A percentile compares a stretch with the other conserved stretches of the same genome.
These are phyloP conservation scores for Eumerus sabulonum DNA, from an alignment of 2,888 invertebrate species.

Conservation along the genomic window DNA sequence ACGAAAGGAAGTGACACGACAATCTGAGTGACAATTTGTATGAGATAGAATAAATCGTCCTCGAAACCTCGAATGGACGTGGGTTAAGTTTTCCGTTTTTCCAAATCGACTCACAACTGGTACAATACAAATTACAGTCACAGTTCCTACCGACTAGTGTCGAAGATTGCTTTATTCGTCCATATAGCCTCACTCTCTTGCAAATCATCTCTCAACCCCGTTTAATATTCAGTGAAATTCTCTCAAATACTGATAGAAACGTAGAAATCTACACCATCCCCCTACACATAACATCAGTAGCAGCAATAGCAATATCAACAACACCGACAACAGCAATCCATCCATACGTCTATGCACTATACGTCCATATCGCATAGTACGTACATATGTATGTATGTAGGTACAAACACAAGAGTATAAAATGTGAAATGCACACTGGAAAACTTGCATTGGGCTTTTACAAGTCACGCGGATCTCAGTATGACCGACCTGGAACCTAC, in stretches of 20 bases:
- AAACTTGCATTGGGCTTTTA: conserved; percentile 66
- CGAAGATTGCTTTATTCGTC: conserved; percentile 28
- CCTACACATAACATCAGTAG: conserved; percentile 28
- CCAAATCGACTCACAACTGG: conserved; percentile 31
- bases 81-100: conserved; percentile 61
- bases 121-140: conserved; percentile 24
- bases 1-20: conserved; percentile 18
- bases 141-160: conserved; percentile 26
- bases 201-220: conserved; percentile 17
- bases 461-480: conserved; percentile 79
- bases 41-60: conserved; percentile 58
- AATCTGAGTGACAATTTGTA: conserved; percentile 47
- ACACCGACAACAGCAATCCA: not conserved
- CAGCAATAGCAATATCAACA: too few species aligned
- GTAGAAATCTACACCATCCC: conserved; percentile 24
- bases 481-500: conserved; percentile 78
- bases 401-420: conserved; percentile 36
- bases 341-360: too few species aligned
- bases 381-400: too few species aligned
- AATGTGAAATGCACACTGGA: conserved; percentile 64
- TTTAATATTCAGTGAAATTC: conserved; percentile 6
- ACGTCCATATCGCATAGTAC: conserved; percentile 1
- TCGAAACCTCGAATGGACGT: conserved; percentile 50
- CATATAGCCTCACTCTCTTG: conserved; percentile 39
- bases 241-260: conserved; percentile 9